Base-by-base conservation (phyloP, 2,888 invertebrate species). In the Onthophagus sagittarius region DNA sequence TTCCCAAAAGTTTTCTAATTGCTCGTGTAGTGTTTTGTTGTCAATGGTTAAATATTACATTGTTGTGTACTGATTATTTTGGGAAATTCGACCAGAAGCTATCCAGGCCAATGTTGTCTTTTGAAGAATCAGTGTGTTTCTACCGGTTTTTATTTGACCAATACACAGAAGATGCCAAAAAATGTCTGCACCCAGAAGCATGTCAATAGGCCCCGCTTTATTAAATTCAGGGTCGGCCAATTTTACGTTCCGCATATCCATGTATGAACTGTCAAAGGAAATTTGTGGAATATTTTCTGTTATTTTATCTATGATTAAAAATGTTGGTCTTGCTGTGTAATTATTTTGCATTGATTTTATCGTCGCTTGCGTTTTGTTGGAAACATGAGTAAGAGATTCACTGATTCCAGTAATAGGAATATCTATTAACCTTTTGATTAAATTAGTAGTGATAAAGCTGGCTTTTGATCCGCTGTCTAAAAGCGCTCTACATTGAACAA, bases 101-200 rank as follows among this genome's bases (percentile, higher is more conserved):
- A 13, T 31, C 79, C 80, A 80, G 5, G 80, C 80, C 23, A 75
- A 71, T 69, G 63, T 73, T 0, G 73, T 73, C 13, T 75, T 71
- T 71, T 75, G 73, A 15, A 75, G 39, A 7, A 75, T 69, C n/a
- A 73, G 73, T 53, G 69, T 62, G 23, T 71, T 1, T 9, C 1
- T 13, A 69, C 73, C 23, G 71, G 62, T 13, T 14, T 39, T 69
- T n/a, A n/a, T n/a, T n/a, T n/a, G n/a, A n/a, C n/a, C n/a, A n/a
- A n/a, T 11, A 63, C 11, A 2, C 15, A 63, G 11, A 75, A 15
- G 13, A 75, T 63, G 15, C 71, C 63, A 63, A 67, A 75, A 23
- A 75, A 75, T 7, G 73, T 31, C 13, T 14, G 71, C 63, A 67
- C 72, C 71, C n/a, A n/a, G n/a, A n/a, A n/a, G n/a, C n/a, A n/a